Base-by-base conservation (phyloP, 2,888 invertebrate species). In the Ormyrus thymus region DNA sequence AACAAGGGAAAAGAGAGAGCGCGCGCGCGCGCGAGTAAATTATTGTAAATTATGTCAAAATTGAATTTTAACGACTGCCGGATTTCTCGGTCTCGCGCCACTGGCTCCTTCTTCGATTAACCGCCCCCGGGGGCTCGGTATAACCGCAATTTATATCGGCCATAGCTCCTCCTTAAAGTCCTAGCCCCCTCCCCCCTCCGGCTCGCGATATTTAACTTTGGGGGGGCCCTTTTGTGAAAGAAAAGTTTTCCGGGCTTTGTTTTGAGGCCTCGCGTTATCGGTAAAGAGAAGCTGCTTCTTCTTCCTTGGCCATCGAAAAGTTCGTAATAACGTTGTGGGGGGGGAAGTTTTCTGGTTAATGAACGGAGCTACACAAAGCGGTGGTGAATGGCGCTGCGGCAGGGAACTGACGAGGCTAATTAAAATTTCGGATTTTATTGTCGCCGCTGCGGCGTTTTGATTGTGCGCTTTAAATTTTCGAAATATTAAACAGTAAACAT, bases 141-240 rank as follows among this genome's bases (percentile, higher is more conserved):
- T 71, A 77, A 77, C 59, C 65, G 51, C 59, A 77, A 77, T 73
- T 78, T 78, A 78, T 68, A 66, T 58, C 53, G 29, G 15, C 15
- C 51, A 46, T 58, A 58, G 66, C 71, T 59, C 11, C 53, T 13
- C 51, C 65, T 62, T 71, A 55, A 58, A 64, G 64, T 56, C 29
- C 29, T 29, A 4, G 45, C 46, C n/a, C 61, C 61, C 76, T 77
- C 29, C 4, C 29, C 29, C 29, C 29, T 29, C 29, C 1, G 29
- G 29, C 29, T 29, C 79, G 78, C 73, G 78, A 79, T 79, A 73
- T 81, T 80, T 82, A 82, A 83, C 81, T 79, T 81, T 82, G 83
- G 56, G 64, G 45, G 9, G 62, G 8, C 62, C n/a, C n/a, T 66
- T 15, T 29, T 61, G 46, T 70, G 46, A 64, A 59, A 75, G 64